A percentile compares a stretch with the other conserved stretches of the same genome.
phyloP scores from a whole-genome alignment of 2,888 invertebrate species.

The Apeira syringaria region DNA sequence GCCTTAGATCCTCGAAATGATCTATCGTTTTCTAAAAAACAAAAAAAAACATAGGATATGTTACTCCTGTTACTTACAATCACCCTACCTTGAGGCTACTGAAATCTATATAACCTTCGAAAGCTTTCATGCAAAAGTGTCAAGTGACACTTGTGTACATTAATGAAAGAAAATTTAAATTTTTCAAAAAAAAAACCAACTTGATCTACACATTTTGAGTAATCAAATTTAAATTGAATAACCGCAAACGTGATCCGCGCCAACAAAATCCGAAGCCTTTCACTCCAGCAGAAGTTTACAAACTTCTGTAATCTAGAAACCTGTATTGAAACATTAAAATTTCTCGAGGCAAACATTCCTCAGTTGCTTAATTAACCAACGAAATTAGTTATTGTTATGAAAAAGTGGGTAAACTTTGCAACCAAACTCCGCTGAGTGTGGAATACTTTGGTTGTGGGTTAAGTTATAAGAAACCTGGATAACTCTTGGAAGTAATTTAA shows the following conservation, averaged over 20 bases:
- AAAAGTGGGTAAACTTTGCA: constrained; percentile 55
- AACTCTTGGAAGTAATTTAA: no score
- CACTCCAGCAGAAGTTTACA: constrained; percentile 25
- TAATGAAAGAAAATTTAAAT: no score
- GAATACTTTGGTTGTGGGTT: constrained; percentile 23
- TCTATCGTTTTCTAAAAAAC: no score
- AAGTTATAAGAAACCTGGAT: constrained; percentile 10
- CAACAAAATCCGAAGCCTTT: constrained; percentile 25
- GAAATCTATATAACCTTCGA: no score
- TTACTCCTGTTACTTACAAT: no score
- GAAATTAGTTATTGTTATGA: constrained; percentile 70
- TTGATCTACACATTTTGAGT: not conserved
- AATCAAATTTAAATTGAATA: constrained; percentile 2
- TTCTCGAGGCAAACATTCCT: constrained; percentile 50
- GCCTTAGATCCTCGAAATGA: no score
- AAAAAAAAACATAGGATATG: no score
- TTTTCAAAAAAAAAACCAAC: no score
- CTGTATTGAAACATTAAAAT: constrained; percentile 49
- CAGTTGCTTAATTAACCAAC: constrained; percentile 63
- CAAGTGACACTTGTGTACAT: no score
- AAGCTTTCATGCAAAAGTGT: no score
- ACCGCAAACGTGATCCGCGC: not conserved
- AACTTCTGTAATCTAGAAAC: constrained; percentile 40
- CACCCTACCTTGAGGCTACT: no score
- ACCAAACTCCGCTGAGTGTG: constrained; percentile 44